These are phyloP conservation scores for Cremastinae sp. DNA, from an alignment of 2,888 invertebrate species.

Conservation along the genomic window DNA sequence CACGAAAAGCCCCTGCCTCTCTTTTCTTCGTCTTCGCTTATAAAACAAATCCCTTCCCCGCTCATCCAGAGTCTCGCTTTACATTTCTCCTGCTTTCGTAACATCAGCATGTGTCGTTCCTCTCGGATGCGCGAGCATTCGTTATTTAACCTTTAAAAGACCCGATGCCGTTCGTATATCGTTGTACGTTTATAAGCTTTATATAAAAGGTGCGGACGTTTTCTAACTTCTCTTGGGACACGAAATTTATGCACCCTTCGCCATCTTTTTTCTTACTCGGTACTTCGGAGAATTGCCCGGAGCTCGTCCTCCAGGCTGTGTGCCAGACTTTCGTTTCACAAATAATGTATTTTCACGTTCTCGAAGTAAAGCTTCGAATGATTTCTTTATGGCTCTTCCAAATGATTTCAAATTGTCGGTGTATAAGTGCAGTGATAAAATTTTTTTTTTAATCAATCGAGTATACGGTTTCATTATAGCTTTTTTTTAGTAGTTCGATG, in stretches of 20 bases:
- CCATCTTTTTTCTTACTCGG: background rate
- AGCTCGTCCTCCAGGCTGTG: constrained; percentile 26
- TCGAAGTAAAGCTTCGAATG: too few relatives aligned
- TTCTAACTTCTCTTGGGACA: constrained; percentile 32
- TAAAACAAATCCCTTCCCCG: constrained; percentile 39
- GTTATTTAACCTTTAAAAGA: constrained; percentile 49
- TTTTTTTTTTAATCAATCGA: too few relatives aligned
- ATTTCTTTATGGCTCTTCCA: too few relatives aligned
- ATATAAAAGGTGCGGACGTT: constrained; percentile 46
- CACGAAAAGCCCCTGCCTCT: constrained; percentile 45
- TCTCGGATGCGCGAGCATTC: constrained; percentile 31
- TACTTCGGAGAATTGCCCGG: constrained; percentile 36
- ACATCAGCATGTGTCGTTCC: constrained; percentile 30
- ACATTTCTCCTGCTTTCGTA: constrained; percentile 42
- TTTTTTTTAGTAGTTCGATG: too few relatives aligned
- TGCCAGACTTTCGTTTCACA: constrained; percentile 26
- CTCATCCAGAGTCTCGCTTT: constrained; percentile 11
- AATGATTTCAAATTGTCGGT: too few relatives aligned
- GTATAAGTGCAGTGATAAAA: too few relatives aligned
- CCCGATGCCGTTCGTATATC: constrained; percentile 10
- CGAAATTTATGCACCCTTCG: constrained; percentile 58
- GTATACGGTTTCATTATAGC: too few relatives aligned
- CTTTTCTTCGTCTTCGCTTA: constrained; percentile 25
- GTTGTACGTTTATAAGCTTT: constrained; percentile 4
- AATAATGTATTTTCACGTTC: too few relatives aligned